A percentile compares a stretch with the other conserved stretches of the same genome.
Evolutionary conservation across 2,888 invertebrate species (phyloP).

Genomic region (Phyllotreta striolata): DNA sequence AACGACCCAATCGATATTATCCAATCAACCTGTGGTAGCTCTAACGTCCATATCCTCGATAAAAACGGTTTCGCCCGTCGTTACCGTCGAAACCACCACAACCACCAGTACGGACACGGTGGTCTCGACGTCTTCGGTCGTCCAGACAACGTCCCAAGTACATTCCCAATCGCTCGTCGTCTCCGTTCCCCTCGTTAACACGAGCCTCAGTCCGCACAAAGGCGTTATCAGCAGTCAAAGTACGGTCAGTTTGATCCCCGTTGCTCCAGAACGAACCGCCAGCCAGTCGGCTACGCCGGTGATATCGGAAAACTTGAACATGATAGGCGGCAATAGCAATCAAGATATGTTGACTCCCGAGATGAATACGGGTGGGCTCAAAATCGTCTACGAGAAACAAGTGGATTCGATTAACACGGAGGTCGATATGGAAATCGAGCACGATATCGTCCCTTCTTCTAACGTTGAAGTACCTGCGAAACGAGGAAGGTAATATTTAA

Average conservation of each 20-base stretch:
- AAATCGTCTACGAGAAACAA: constrained; percentile 67
- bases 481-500: constrained; percentile 64
- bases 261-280: constrained; percentile 35
- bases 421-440: constrained; percentile 59
- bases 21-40: constrained; percentile 55
- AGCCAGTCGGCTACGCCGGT: constrained; percentile 39
- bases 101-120: constrained; percentile 32
- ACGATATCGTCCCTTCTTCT: constrained; percentile 56
- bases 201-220: constrained; percentile 58
- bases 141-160: constrained; percentile 42
- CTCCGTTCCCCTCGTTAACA: constrained; percentile 69
- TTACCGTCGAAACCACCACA: constrained; percentile 30
- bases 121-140: constrained; percentile 42
- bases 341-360: constrained; percentile 56
- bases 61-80: constrained; percentile 39
- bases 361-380: constrained; percentile 63
- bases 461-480: constrained; percentile 64
- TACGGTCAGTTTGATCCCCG: constrained; percentile 45
- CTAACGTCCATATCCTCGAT: constrained; percentile 54
- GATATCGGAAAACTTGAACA: constrained; percentile 40
- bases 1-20: constrained; percentile 52
- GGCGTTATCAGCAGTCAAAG: constrained; percentile 55
- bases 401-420: constrained; percentile 55
- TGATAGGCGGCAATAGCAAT: constrained; percentile 52
- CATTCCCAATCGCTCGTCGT: constrained; percentile 64